Base-by-base conservation (phyloP, 2,797 vertebrate genomes). In the Rhodeus uyekii region DNA sequence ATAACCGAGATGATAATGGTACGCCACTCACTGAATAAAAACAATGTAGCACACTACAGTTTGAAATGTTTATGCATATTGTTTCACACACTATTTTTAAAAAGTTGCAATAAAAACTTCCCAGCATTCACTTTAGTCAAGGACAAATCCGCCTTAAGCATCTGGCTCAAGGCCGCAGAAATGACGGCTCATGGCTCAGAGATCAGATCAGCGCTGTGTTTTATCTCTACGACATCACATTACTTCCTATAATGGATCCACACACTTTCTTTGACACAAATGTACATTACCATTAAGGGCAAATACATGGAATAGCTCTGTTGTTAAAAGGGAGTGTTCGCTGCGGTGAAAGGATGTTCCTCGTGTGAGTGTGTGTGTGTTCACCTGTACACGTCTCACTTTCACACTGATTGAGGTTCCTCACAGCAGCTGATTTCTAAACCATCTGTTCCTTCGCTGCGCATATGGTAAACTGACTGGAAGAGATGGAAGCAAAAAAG, bases 391-490 rank as follows among this genome's bases (percentile, higher is more conserved):
- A 18, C 14, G 5, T 76, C 55, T 76, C 39, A 34, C 58, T 48
- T 50, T 67, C 76, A 75, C 50, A 50, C 58, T 67, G 44, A 64
- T 36, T 34, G 29, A 63, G 75, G 58, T 34, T 64, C 39, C 75
- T 77, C 58, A 27, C 34, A 65, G 63, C 44, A 50, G 76, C n/a
- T 50, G 44, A 78, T 78, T 39, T 38, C 22, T 46, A 39, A 50
- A 39, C 76, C 76, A 78, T 68, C 76, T 78, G 76, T 65, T 78
- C n/a, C 8, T 36, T 27, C 39, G 0, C 27, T 34, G n/a, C 76
- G 63, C 74, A 63, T 76, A 29, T 78, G 63, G 7, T 13, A 24
- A 67, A 78, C 58, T 63, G 27, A 46, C 74, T 76, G 10, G 24
- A 42, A 60, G 74, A 44, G 74, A 76, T 29, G 5, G 13, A 46